phyloP scores from a whole-genome alignment of 2,888 invertebrate genomes.

The Acronicta psi region DNA sequence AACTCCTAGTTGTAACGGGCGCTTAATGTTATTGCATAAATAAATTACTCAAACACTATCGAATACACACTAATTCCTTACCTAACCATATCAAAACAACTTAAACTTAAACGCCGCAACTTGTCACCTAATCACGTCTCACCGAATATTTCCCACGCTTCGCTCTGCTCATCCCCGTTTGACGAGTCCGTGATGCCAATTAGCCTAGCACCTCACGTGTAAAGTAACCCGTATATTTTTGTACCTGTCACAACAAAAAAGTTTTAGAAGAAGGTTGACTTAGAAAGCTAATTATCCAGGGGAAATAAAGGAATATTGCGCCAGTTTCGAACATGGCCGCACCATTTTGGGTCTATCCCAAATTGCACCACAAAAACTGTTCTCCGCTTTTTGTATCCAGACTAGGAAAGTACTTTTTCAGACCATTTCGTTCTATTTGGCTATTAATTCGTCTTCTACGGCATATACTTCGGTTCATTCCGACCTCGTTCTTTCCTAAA shows the following conservation, averaged over 20 bases:
- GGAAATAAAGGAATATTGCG: not conserved
- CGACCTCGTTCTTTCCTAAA: no score
- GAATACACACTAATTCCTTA: not conserved
- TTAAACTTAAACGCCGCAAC: not conserved
- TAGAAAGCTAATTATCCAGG: not conserved
- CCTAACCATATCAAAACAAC: not conserved
- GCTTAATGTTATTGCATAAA: no score
- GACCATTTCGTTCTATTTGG: no score
- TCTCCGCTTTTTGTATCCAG: no score
- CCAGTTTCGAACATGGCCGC: not conserved
- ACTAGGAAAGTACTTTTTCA: no score
- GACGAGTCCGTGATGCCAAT: conserved; percentile 37
- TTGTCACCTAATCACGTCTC: conserved; percentile 13
- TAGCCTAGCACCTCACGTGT: conserved; percentile 40
- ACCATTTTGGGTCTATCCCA: no score
- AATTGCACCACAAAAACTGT: no score
- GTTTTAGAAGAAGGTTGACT: conserved; percentile 8
- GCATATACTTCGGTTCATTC: no score
- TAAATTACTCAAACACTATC: no score
- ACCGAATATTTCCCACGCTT: conserved; percentile 18
- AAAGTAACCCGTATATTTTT: conserved; percentile 38
- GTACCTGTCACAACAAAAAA: conserved; percentile 1
- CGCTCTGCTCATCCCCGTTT: conserved; percentile 27
- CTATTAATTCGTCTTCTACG: no score
- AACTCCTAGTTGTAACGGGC: no score